Conservation (phyloP, 2,797 vertebrate species). For the Anomalospiza imberbis region DNA sequence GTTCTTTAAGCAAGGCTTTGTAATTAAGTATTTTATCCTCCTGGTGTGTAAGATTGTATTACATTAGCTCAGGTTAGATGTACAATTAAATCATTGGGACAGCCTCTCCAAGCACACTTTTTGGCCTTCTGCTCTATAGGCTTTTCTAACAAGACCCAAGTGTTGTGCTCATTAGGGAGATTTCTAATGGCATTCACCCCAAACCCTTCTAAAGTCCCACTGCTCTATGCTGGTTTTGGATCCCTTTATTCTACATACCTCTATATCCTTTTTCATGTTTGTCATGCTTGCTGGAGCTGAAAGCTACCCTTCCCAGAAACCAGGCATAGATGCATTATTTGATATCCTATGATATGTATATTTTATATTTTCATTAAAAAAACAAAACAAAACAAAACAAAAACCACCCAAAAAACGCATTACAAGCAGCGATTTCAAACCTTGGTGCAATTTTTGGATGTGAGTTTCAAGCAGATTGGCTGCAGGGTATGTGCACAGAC, state of each 20-base stretch:
- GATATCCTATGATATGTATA: background rate
- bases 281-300: background rate
- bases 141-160: background rate
- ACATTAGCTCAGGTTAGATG: background rate
- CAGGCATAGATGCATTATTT: background rate
- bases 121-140: background rate
- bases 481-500: background rate
- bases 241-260: background rate
- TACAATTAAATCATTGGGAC: background rate
- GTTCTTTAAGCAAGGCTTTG: background rate
- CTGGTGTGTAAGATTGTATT: background rate
- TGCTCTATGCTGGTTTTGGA: background rate
- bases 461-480: background rate
- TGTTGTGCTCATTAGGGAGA: background rate
- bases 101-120: background rate
- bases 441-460: background rate
- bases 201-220: background rate
- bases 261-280: background rate
- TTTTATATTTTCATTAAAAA: background rate
- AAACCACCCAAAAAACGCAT: no score
- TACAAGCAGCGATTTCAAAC: background rate
- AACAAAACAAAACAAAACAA: no score
- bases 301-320: background rate
- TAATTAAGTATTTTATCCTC: background rate
- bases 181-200: background rate